Base-by-base conservation (phyloP, 2,797 vertebrate species). In the Chaetodon trifasciatus region DNA sequence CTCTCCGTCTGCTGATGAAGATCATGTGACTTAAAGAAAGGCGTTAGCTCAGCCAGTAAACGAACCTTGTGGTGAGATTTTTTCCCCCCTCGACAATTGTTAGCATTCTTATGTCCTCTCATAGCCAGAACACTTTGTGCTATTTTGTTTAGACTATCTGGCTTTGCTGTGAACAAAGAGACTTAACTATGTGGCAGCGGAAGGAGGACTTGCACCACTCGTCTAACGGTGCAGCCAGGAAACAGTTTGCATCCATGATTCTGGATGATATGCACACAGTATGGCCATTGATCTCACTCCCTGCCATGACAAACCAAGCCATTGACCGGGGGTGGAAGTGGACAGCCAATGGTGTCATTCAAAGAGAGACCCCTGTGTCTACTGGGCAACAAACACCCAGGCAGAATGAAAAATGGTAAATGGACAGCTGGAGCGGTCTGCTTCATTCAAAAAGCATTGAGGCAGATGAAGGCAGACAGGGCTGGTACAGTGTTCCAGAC, bases 381-480 rank as follows among this genome's bases (percentile, higher is more conserved):
- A 56, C 75, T 53, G 81, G 66, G 74, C 78, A 85, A 86, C 67
- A 83, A 57, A 71, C 73, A 52, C 23, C 62, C 19, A 75, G 82
- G 40, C 21, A 74, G 75, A 66, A 46, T 69, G 67, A 76, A 63
- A 84, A 78, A 81, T 58, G 75, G 79, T 84, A 82, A 88, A 89
- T n/a, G 82, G 7, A 55, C 80, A 92, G 86, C 49, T n/a, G 86
- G 21, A 79, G 84, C 84, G 81, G 88, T 87, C 8, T 24, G 68
- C 76, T 78, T 28, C 74, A 15, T 79, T 92, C 86, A 92, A 76
- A 92, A 93, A 72, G 75, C 66, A 76, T 53, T 55, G 86, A 56
- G 86, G 72, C 86, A 90, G 87, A 93, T 76, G 87, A 89, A 71
- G 5, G 5, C 75, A 62, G 82, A 93, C 86, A 79, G 70, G 79